Base-by-base conservation (phyloP, 2,113 vertebrate species). In the Tenebrosternarchus preto region DNA sequence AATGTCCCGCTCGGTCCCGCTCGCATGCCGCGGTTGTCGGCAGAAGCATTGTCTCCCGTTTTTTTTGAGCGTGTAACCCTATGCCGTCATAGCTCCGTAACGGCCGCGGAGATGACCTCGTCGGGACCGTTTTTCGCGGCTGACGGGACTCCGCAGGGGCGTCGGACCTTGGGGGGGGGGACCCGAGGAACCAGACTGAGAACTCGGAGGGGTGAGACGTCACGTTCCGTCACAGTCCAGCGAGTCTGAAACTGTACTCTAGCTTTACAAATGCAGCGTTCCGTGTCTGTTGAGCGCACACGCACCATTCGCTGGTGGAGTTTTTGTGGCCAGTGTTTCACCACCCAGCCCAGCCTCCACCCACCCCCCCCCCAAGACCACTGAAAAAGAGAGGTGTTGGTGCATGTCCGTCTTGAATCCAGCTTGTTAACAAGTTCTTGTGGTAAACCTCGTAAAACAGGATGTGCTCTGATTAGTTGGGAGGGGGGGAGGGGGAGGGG, bases 221-320 rank as follows among this genome's bases (percentile, higher is more conserved):
- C 73, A 22, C 76, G 85, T 87, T 91, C 85, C 87, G 84, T 74
- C 85, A 87, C 86, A 91, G 90, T 90, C 85, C 90, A 91, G 83
- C 24, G 73, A 77, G 33, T 82, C 80, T 87, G 74, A 15, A 73
- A 79, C 81, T 64, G 57, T 67, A 72, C 36, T 24, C 64, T n/a
- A 12, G 43, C 87, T 78, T 89, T 88, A 87, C 85, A 90, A 22
- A 76, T 75, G 81, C 86, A 90, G 73, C 77, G 82, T 90, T 92
- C 89, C 91, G 85, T 90, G 81, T 87, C 91, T 57, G 20, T 70
- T 77, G 84, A 76, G 82, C 85, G 85, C 59, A 63, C 78, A 76
- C 88, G 90, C 86, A 82, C 80, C 87, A 22, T 77, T 78, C 29
- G 24, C 83, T n/a, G n/a, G n/a, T n/a, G n/a, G n/a, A n/a, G n/a